Percentiles rank a stretch among this genome's conserved stretches.
Evolutionary conservation across 2,113 vertebrate species (phyloP).

Genomic region (Neolamprologus tretocephalus): DNA sequence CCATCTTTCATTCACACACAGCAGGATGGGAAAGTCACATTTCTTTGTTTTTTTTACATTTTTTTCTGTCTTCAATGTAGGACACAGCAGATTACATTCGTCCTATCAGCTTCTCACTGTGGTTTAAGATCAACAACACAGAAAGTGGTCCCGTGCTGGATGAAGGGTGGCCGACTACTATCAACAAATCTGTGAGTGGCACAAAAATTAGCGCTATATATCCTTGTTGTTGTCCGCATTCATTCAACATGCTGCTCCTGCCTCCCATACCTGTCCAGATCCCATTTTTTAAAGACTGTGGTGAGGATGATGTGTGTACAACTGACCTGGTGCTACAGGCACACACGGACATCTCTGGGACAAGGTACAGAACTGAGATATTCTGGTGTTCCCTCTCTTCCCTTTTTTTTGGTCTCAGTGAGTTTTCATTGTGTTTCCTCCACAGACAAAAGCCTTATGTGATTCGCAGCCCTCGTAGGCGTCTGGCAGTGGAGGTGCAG

Average conservation of each 20-base stretch:
- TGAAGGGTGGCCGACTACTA: constrained; percentile 74
- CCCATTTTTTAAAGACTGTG: constrained; percentile 93
- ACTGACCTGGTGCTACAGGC: constrained; percentile 81
- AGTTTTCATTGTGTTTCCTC: not conserved
- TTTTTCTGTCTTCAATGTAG: constrained; percentile 50
- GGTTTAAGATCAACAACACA: constrained; percentile 77
- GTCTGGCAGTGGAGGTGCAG: constrained; percentile 74
- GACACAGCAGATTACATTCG: constrained; percentile 90
- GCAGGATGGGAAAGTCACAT: not conserved
- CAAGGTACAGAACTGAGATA: constrained; percentile 68
- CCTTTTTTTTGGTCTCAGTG: not conserved
- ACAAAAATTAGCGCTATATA: not conserved
- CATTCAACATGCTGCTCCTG: not conserved
- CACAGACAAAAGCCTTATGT: constrained; percentile 81
- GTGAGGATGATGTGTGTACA: constrained; percentile 85
- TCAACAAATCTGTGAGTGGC: constrained; percentile 78
- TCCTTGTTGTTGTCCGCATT: not conserved
- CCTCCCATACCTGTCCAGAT: constrained; percentile 67
- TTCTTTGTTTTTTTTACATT: not conserved
- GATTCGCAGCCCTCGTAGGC: constrained; percentile 73
- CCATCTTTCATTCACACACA: not conserved
- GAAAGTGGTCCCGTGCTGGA: constrained; percentile 80
- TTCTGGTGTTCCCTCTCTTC: not conserved
- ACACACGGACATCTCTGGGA: constrained; percentile 78
- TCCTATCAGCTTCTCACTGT: constrained; percentile 80